These are phyloP conservation scores for Donacobius atricapilla DNA, from an alignment of 2,113 vertebrate species.

Conservation along the genomic window DNA sequence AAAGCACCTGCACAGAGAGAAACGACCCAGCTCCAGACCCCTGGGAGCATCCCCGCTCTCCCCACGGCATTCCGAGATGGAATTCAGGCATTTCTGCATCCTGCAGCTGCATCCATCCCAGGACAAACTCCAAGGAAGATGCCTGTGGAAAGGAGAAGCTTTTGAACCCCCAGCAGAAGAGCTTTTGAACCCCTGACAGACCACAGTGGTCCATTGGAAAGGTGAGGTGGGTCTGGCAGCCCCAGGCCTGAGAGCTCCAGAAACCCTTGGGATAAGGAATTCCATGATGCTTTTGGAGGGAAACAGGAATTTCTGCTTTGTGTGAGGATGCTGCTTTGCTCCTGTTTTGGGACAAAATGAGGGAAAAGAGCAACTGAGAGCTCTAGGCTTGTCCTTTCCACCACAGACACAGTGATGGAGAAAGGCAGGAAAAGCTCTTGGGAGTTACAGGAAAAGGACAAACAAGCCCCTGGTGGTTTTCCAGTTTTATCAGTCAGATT, in stretches of 20 bases:
- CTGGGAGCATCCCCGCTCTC: background rate
- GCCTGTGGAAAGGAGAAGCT: background rate
- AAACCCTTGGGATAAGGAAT: background rate
- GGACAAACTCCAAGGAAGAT: background rate
- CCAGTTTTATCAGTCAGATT: background rate
- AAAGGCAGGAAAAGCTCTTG: background rate
- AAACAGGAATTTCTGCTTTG: background rate
- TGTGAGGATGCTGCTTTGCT: background rate
- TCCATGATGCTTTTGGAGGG: fast-evolving
- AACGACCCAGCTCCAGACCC: background rate
- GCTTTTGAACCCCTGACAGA: background rate
- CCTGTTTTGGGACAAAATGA: background rate
- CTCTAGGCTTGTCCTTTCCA: background rate
- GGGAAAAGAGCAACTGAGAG: background rate
- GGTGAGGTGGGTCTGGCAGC: background rate
- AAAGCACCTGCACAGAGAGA: background rate
- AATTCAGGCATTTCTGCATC: background rate
- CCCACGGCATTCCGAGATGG: fast-evolving
- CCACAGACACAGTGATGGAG: fast-evolving
- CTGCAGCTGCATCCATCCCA: background rate
- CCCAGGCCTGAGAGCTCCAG: background rate
- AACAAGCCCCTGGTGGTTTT: background rate
- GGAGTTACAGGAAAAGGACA: background rate
- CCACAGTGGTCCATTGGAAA: fast-evolving
- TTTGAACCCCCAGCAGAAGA: background rate